Conservation (phyloP, 2,888 invertebrate genomes). For the Sipha maydis region DNA sequence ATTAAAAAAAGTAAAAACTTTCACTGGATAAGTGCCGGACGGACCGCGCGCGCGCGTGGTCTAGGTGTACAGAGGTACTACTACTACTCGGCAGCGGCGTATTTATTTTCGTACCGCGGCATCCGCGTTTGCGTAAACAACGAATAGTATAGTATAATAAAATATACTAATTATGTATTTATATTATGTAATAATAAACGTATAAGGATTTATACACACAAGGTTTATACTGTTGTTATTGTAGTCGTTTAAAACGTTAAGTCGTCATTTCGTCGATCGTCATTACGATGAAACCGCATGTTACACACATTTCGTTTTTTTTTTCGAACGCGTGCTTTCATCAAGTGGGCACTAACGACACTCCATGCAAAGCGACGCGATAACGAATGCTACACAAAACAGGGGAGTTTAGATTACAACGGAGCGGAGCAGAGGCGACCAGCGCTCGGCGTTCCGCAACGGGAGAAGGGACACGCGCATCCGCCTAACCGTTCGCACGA, state of each 20-base stretch:
- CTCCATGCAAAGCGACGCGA: slow-evolving; percentile 48
- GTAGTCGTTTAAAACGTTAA: neutral
- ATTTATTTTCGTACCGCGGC: slow-evolving; percentile 35
- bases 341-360: slow-evolving; percentile 32
- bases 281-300: neutral
- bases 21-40: slow-evolving; percentile 22
- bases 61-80: neutral
- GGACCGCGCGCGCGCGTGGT: neutral
- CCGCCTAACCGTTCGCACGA: slow-evolving; percentile 60
- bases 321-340: slow-evolving; percentile 39
- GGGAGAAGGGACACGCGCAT: slow-evolving; percentile 52
- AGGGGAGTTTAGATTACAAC: slow-evolving; percentile 44
- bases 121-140: neutral
- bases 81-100: neutral
- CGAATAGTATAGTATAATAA: neutral
- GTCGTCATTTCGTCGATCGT: neutral
- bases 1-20: slow-evolving; percentile 5
- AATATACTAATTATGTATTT: too few species aligned
- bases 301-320: neutral
- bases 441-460: slow-evolving; percentile 34
- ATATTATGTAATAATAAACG: too few species aligned
- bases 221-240: neutral
- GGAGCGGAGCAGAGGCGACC: slow-evolving; percentile 11
- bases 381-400: slow-evolving; percentile 44
- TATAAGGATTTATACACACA: too few species aligned